Evolutionary conservation across 2,113 vertebrate species (phyloP).

Genomic region (Synchiropus splendidus): DNA sequence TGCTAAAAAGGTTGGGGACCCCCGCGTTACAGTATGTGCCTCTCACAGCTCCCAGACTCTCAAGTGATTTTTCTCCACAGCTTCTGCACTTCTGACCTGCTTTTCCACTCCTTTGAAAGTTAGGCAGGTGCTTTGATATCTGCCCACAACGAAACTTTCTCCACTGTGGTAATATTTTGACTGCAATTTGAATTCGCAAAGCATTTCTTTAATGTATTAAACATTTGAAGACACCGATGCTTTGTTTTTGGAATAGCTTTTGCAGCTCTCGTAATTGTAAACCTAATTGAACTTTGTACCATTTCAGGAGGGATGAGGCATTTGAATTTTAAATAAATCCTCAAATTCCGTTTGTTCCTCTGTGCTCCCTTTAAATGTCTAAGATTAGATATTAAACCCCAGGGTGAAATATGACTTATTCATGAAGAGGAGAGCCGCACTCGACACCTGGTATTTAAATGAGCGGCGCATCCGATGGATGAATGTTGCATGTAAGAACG

Average conservation of each 20-base stretch:
- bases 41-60: too few species aligned
- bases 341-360: constrained; percentile 33
- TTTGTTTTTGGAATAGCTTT: too few species aligned
- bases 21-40: too few species aligned
- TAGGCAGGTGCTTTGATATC: too few species aligned
- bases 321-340: constrained; percentile 32
- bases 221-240: too few species aligned
- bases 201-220: too few species aligned
- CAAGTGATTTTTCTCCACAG: too few species aligned
- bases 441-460: constrained; percentile 50
- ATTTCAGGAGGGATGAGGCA: constrained; percentile 12
- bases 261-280: not conserved
- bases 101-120: not conserved
- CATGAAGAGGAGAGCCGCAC: constrained; percentile 50
- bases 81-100: not conserved
- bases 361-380: constrained; percentile 43
- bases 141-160: too few species aligned
- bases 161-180: too few species aligned
- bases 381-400: constrained; percentile 48
- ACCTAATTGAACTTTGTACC: constrained; percentile 11
- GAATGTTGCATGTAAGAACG: constrained; percentile 34
- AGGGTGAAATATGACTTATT: constrained; percentile 51
- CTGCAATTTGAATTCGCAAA: too few species aligned
- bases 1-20: too few species aligned
- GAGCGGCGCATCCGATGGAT: constrained; percentile 35